Base-by-base conservation (phyloP, 1,140 invertebrate genomes). In the Drosophila rufa region DNA sequence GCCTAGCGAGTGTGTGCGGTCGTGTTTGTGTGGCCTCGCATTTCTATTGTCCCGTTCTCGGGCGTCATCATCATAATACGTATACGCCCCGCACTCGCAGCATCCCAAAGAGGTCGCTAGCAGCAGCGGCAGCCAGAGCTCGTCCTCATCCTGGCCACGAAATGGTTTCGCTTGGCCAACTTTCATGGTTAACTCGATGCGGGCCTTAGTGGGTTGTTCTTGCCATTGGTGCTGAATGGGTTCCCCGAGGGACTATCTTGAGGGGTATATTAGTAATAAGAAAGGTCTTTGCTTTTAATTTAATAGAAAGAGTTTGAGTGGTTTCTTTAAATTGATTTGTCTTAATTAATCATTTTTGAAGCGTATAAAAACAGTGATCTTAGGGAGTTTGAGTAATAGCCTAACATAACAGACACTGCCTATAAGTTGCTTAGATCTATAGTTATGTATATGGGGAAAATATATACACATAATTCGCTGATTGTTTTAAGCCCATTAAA, bases 101-200 rank as follows among this genome's bases (percentile, higher is more conserved):
- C 25, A 38, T 14, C 25, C 36, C 48, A 19, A 51, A 25, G 48
- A 68, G 60, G 50, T 51, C 48, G 57, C 43, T 15, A 57, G 5
- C 46, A 55, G 19, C 46, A 12, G 19, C 46, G 7, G 19, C 59
- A 61, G 30, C 53, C 5, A 30, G 5, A 62, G 30, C 64, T 66
- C 53, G 53, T 56, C 53, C 53, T 56, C 46, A 79, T 75, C 73
- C 71, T 75, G 85, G 70, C 53, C 53, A 56, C 51, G 56, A 90
- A 85, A 85, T 89, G 79, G 78, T 85, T 90, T 90, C 85, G 85
- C 85, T 85, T 75, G 80, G 80, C 62, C 69, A 79, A 90, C 58
- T 84, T 78, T 84, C 85, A 89, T 87, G 80, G 84, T 84, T 89
- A 80, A 80, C 69, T 64, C 59, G 47, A 30, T 40, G 55, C 42